phyloP scores from a whole-genome alignment of 2,888 invertebrate species.

The Epistrophella euchroma region DNA sequence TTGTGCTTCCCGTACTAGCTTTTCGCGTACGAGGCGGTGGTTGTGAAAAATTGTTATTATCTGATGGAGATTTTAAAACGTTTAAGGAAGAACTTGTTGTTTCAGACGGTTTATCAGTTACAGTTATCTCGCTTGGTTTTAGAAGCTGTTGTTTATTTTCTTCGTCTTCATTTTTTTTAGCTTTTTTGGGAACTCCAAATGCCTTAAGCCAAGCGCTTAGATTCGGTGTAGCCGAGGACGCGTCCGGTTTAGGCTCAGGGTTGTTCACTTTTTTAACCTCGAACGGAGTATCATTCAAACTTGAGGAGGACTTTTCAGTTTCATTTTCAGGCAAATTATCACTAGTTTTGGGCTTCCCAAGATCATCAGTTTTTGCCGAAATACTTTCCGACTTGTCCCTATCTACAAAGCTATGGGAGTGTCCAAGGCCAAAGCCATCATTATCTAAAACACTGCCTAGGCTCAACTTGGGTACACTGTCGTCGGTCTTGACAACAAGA shows the following conservation, averaged over 20 bases:
- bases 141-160: conserved; percentile 82
- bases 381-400: conserved; percentile 80
- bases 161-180: conserved; percentile 87
- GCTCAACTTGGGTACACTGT: conserved; percentile 91
- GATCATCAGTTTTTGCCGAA: conserved; percentile 76
- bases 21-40: conserved; percentile 86
- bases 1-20: conserved; percentile 91
- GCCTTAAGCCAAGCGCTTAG: conserved; percentile 96
- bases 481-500: conserved; percentile 86
- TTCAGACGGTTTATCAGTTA: conserved; percentile 68
- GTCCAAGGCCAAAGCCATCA: conserved; percentile 88
- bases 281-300: conserved; percentile 49
- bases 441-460: conserved; percentile 92
- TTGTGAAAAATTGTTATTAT: conserved; percentile 80
- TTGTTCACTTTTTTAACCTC: conserved; percentile 67
- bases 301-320: conserved; percentile 29
- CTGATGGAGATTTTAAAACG: conserved; percentile 73
- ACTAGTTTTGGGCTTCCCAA: conserved; percentile 9
- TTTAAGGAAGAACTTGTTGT: conserved; percentile 79
- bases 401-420: conserved; percentile 87
- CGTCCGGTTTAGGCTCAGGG: conserved; percentile 82
- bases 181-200: conserved; percentile 92
- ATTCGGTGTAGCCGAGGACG: conserved; percentile 91
- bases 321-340: conserved; percentile 40
- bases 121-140: conserved; percentile 26